Evolutionary conservation across 2,113 vertebrate genomes (phyloP).

Genomic region (Sterrhoptilus dennistouni): DNA sequence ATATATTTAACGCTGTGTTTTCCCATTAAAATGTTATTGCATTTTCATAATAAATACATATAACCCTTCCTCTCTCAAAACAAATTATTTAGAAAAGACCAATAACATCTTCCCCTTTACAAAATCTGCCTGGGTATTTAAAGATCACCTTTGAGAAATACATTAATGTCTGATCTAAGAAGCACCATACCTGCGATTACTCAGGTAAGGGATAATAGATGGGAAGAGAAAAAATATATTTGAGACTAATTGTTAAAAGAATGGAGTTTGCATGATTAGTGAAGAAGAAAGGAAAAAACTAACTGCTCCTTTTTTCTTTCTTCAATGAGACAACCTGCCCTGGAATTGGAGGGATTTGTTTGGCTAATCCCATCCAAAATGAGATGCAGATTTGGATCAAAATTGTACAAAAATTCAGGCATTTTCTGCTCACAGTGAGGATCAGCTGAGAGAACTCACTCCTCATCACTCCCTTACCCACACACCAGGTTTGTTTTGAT

Average conservation of each 20-base stretch:
- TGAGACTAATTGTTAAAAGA: not conserved
- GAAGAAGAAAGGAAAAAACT: not conserved
- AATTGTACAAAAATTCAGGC: not conserved
- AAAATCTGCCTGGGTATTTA: not conserved
- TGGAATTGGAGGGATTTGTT: not conserved
- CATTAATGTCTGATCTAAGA: not conserved
- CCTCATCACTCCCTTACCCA: not conserved
- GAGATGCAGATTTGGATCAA: not conserved
- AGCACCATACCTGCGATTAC: not conserved
- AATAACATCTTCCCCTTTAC: not conserved
- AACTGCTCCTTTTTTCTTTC: not conserved
- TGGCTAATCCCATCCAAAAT: not conserved
- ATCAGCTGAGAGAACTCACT: not conserved
- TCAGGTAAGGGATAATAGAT: not conserved
- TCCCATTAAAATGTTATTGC: constrained; percentile 8
- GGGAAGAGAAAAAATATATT: not conserved
- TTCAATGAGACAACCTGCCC: not conserved
- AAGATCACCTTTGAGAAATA: constrained; percentile 17
- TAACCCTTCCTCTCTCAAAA: constrained; percentile 19
- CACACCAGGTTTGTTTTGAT: not conserved
- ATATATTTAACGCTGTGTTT: not conserved
- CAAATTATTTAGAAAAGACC: not conserved
- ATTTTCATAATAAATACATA: constrained; percentile 26
- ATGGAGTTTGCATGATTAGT: not conserved
- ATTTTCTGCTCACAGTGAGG: not conserved